Evolutionary conservation across 2,113 vertebrate species (phyloP).

Genomic region (Oncorhynchus kisutch): DNA sequence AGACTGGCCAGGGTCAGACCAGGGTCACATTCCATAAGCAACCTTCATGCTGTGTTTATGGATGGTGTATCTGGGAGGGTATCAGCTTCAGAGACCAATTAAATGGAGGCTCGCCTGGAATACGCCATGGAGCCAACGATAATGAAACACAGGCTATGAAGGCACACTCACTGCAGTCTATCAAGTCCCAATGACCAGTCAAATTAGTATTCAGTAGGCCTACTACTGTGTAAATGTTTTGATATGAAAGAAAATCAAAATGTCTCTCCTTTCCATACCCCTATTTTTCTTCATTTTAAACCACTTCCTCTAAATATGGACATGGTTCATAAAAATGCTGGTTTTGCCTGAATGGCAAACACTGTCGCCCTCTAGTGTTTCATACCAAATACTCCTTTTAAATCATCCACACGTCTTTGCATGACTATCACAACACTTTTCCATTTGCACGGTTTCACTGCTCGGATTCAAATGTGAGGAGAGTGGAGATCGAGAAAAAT

Average conservation of each 20-base stretch:
- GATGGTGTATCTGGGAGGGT: too few species aligned
- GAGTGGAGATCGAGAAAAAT: not conserved
- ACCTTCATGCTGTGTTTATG: too few species aligned
- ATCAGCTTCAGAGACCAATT: too few species aligned
- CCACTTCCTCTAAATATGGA: not conserved
- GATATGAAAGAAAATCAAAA: not conserved
- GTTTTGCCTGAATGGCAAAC: not conserved
- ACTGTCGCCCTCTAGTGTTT: not conserved
- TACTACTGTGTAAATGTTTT: not conserved
- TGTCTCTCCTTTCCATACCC: too few species aligned
- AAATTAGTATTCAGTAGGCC: not conserved
- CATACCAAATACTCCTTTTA: not conserved
- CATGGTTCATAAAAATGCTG: not conserved
- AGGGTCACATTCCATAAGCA: too few species aligned
- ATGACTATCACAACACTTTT: too few species aligned
- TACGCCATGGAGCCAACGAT: not conserved
- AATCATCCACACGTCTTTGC: too few species aligned
- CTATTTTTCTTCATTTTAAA: too few species aligned
- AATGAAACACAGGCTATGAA: not conserved
- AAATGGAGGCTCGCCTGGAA: not conserved
- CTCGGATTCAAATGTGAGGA: not conserved
- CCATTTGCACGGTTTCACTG: too few species aligned
- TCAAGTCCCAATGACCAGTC: not conserved
- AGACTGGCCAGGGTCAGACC: too few species aligned
- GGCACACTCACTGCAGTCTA: not conserved